Percentiles rank a stretch among this genome's conserved stretches.
phyloP scores from a whole-genome alignment of 2,797 vertebrate species.

The Steatocranus sp. region DNA sequence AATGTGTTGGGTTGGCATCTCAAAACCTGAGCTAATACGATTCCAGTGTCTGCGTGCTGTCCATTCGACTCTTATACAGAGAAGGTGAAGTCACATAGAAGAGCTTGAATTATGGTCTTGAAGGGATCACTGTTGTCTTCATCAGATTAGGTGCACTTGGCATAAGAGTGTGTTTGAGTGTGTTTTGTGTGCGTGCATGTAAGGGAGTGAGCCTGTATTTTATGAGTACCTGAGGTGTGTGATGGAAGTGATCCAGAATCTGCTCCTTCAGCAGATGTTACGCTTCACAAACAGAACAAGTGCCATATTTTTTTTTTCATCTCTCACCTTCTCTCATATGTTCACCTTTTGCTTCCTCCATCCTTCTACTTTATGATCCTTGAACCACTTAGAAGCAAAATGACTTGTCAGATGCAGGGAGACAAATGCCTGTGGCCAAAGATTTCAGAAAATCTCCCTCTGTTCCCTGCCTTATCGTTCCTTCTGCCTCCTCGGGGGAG shows the following conservation, averaged over 20 bases:
- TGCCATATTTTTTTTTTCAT: background rate
- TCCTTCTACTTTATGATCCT: background rate
- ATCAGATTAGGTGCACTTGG: background rate
- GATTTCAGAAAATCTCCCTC: background rate
- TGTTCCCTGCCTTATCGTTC: background rate
- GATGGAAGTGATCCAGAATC: conserved; percentile 16
- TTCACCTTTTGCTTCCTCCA: background rate
- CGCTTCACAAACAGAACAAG: background rate
- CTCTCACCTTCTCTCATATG: background rate
- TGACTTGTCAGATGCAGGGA: background rate
- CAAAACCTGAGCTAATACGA: background rate
- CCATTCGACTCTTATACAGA: background rate
- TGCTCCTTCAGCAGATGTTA: conserved; percentile 27
- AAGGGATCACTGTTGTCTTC: background rate
- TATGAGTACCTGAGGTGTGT: conserved; percentile 15
- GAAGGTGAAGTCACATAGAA: background rate
- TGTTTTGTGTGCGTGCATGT: background rate
- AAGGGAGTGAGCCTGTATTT: background rate
- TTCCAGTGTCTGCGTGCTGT: background rate
- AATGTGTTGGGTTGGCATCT: background rate
- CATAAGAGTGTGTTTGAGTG: background rate
- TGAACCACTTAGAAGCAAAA: background rate
- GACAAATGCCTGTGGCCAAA: background rate
- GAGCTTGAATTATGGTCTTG: background rate
- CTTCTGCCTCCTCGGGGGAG: background rate